Conservation (phyloP, 2,888 invertebrate species). For the Glyphotaelius pellucidus region DNA sequence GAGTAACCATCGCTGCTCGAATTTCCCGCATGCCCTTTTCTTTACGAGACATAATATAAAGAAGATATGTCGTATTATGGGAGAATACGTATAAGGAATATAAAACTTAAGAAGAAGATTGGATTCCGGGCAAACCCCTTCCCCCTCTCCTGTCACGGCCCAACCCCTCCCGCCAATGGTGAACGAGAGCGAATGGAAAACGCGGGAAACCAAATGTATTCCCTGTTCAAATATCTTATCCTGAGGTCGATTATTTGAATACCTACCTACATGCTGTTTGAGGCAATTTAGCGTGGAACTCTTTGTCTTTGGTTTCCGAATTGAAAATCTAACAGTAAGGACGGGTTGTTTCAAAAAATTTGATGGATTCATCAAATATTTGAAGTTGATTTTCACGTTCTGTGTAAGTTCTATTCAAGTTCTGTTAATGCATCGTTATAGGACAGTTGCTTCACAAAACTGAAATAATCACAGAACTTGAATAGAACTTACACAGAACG, state of each 20-base stretch:
- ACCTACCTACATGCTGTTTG: not conserved
- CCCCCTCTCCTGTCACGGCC: constrained; percentile 42
- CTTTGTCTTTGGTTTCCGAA: not conserved
- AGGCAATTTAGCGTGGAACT: not conserved
- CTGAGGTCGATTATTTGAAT: constrained; percentile 26
- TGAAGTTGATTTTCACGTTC: too few relatives aligned
- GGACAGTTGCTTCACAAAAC: too few relatives aligned
- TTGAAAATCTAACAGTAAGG: not conserved
- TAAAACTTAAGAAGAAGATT: constrained; percentile 65
- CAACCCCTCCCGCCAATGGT: constrained; percentile 44
- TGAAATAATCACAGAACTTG: too few relatives aligned
- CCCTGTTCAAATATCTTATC: constrained; percentile 53
- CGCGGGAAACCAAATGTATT: constrained; percentile 60
- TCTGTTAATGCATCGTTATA: too few relatives aligned
- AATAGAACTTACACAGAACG: too few relatives aligned
- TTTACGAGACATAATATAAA: not conserved
- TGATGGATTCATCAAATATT: too few relatives aligned
- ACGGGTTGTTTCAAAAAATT: too few relatives aligned
- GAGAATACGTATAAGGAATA: constrained; percentile 49
- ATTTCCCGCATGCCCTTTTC: not conserved
- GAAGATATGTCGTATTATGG: constrained; percentile 36
- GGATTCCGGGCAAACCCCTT: constrained; percentile 62
- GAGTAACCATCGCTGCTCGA: not conserved
- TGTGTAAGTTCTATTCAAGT: too few relatives aligned
- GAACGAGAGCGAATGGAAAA: constrained; percentile 64